Evolutionary conservation across 2,113 vertebrate genomes (phyloP).

Genomic region (Solea solea): DNA sequence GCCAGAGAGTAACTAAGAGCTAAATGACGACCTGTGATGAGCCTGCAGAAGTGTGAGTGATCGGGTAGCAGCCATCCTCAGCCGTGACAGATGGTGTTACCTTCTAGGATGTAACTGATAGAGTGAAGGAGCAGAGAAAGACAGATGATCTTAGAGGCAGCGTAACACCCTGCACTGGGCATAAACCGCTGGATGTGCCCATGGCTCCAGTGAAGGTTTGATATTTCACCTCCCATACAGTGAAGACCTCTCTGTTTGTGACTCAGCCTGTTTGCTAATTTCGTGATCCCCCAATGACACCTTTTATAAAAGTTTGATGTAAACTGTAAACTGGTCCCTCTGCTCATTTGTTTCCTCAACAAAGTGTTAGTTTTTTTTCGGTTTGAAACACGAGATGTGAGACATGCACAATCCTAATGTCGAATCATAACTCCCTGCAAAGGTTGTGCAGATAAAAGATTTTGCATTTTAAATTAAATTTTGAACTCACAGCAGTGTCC

Average conservation of each 20-base stretch:
- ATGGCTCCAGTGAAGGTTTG: constrained; percentile 25
- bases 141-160: constrained; percentile 44
- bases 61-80: constrained; percentile 53
- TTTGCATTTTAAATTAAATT: background rate
- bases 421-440: background rate
- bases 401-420: background rate
- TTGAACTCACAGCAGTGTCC: too few relatives aligned
- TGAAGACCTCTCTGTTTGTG: constrained; percentile 4
- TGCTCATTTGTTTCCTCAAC: background rate
- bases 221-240: constrained; percentile 47
- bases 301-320: background rate
- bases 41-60: constrained; percentile 34
- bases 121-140: constrained; percentile 36
- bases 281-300: background rate
- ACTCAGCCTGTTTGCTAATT: background rate
- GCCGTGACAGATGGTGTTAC: constrained; percentile 67
- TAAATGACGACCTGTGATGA: constrained; percentile 48
- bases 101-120: constrained; percentile 39
- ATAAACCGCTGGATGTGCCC: constrained; percentile 4
- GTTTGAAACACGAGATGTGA: background rate
- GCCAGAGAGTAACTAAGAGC: constrained; percentile 49
- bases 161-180: constrained; percentile 2
- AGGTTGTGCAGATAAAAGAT: background rate
- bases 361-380: background rate
- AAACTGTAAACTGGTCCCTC: background rate